Evolutionary conservation across 2,113 vertebrate species (phyloP), one percentile per base, ranked within the genome.

Genomic region (Colossoma macropomum): DNA sequence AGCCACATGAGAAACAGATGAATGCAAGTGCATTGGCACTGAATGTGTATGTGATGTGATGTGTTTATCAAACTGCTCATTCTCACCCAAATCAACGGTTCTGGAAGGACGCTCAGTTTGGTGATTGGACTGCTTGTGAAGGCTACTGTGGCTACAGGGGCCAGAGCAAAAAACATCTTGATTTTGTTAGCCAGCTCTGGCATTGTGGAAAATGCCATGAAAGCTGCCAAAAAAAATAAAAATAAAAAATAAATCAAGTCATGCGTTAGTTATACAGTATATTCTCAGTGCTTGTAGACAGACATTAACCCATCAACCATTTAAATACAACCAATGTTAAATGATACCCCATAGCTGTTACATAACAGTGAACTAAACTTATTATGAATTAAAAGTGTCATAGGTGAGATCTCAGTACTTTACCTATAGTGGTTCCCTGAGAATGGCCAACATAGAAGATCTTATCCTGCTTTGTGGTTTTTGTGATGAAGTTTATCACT

Each of bases 381-480:
- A 45, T 45, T 45, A 45, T 1, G 9, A 11, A 5, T 11, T 45
- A 4, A 45, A 4, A 45, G 41, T 1, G 10, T 28, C 17, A 69
- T 25, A 34, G 21, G 12, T 4, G 25, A 54, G 38, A 45, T 73
- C 15, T 74, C 16, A 13, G 15, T 16, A 82, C 41, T 87, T 66
- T 95, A 99, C 97, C 96, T 0, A 94, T 95, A 0, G 96, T 95
- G 77, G 95, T 96, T 77, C 97, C 97, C 89, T 98, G 97, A 27
- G 97, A 98, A 88, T 98, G 92, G 84, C 97, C 97, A 0, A 97
- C 0, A 60, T 98, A 99, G 88, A 93, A 95, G 62, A 98, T 93
- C 90, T 97, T 93, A 84, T 96, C 89, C 91, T 97, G 95, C 30
- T 91, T 89, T 0, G 95, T 96, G 89, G 89, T 94, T 92, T 96